Percentiles rank a stretch among this genome's conserved stretches.
Evolutionary conservation across 2,888 invertebrate species (phyloP).

Genomic region (Ariolimax columbianus): DNA sequence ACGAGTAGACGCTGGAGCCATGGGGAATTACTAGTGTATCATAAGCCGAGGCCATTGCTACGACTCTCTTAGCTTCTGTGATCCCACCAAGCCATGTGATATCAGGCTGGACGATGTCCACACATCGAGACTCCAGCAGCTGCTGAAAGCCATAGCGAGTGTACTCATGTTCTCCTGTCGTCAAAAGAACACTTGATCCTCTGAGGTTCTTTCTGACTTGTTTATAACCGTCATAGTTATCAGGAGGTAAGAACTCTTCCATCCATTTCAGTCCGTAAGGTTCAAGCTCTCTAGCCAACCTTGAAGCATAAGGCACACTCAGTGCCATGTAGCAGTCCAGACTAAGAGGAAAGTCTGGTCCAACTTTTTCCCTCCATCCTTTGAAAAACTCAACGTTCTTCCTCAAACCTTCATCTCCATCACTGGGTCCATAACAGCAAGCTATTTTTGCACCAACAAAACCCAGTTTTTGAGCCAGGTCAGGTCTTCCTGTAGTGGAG

Average conservation of each 20-base stretch:
- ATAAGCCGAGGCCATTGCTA: constrained; percentile 75
- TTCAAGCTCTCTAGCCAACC: constrained; percentile 70
- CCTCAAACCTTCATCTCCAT: constrained; percentile 71
- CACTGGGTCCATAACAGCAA: constrained; percentile 75
- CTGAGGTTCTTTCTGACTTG: constrained; percentile 67
- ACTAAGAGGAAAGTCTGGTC: constrained; percentile 74
- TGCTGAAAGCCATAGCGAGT: constrained; percentile 74
- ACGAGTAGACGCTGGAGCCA: constrained; percentile 76
- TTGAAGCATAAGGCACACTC: constrained; percentile 71
- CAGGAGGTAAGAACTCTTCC: constrained; percentile 76
- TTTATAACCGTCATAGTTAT: constrained; percentile 72
- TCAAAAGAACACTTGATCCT: constrained; percentile 70
- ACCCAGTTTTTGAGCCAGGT: constrained; percentile 72
- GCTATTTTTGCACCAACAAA: constrained; percentile 75
- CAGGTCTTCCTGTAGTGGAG: constrained; percentile 73
- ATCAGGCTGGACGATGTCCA: constrained; percentile 76
- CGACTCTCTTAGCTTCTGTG: constrained; percentile 74
- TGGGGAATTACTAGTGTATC: constrained; percentile 75
- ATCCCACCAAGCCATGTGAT: constrained; percentile 78
- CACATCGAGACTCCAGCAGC: constrained; percentile 71
- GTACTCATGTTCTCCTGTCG: constrained; percentile 77
- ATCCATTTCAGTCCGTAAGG: constrained; percentile 75
- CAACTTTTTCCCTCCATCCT: constrained; percentile 73
- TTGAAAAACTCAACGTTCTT: constrained; percentile 73
- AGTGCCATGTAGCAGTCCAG: constrained; percentile 76